Conservation (phyloP, 2,797 vertebrate genomes). For the Cyclopterus lumpus region DNA sequence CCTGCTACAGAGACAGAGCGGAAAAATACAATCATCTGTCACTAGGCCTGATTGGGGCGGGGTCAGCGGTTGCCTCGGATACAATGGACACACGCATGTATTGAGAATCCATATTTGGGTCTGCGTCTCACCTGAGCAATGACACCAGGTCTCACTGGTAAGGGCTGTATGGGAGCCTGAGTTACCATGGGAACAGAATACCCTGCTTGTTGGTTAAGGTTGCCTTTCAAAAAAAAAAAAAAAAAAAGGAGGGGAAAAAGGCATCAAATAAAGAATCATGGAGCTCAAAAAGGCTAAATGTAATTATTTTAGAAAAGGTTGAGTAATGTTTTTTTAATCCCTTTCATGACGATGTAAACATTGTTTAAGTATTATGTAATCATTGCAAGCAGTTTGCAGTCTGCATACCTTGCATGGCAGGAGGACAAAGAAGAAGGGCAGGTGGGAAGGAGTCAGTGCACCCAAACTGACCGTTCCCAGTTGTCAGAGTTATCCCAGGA, state of each 20-base stretch:
- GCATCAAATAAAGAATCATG: not conserved
- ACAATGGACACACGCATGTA: not conserved
- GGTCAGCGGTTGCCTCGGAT: not conserved
- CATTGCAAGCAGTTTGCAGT: not conserved
- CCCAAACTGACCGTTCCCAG: slow-evolving; percentile 92
- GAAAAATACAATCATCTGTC: not conserved
- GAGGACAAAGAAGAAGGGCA: slow-evolving; percentile 94
- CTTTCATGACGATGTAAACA: not conserved
- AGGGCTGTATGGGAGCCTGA: slow-evolving; percentile 92
- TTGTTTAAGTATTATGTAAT: not conserved
- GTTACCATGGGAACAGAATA: slow-evolving; percentile 94
- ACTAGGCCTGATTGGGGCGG: not conserved
- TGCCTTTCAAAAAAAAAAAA: slow-evolving; percentile 64
- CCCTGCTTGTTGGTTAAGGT: slow-evolving; percentile 89
- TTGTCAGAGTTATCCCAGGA: slow-evolving; percentile 92
- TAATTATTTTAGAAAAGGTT: not conserved
- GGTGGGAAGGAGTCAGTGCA: slow-evolving; percentile 96
- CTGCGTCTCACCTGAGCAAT: slow-evolving; percentile 90
- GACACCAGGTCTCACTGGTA: slow-evolving; percentile 92
- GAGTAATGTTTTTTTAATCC: not conserved
- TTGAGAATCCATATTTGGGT: not conserved
- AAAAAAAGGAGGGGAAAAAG: not conserved
- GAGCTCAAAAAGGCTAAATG: not conserved
- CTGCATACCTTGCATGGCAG: slow-evolving; percentile 91
- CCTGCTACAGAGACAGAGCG: slow-evolving; percentile 73